Evolutionary conservation across 1,140 invertebrate species (phyloP).

Genomic region (Hirudo medicinalis): DNA sequence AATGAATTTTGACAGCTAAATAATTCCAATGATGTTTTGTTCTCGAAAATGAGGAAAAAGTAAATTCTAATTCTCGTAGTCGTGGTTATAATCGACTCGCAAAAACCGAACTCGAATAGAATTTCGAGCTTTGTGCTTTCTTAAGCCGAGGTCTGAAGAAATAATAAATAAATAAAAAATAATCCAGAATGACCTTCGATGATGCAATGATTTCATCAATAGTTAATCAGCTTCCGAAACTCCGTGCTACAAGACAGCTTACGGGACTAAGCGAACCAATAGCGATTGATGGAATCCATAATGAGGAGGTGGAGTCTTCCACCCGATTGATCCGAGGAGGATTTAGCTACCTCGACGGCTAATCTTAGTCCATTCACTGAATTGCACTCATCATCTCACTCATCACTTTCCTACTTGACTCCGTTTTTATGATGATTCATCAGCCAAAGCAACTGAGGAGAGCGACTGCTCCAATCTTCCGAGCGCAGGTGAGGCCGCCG

Average conservation of each 20-base stretch:
- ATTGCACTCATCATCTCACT: background rate
- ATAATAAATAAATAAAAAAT: too few species aligned
- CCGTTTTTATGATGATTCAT: background rate
- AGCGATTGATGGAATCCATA: too few species aligned
- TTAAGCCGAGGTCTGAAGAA: too few species aligned
- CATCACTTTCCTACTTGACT: background rate
- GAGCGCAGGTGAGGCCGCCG: background rate
- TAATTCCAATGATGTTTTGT: too few species aligned
- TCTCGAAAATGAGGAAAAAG: too few species aligned
- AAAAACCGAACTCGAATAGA: too few species aligned
- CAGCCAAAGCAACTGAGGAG: background rate
- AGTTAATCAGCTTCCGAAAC: background rate
- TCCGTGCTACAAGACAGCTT: background rate
- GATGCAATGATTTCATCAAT: background rate
- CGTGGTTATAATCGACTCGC: too few species aligned
- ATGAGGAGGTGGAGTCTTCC: background rate
- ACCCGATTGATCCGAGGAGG: background rate
- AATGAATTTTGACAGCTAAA: too few species aligned
- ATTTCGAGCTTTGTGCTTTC: too few species aligned
- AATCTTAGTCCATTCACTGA: conserved; percentile 1
- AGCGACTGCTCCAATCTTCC: background rate
- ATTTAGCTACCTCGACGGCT: background rate
- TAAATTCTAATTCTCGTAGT: too few species aligned
- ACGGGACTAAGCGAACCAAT: background rate
- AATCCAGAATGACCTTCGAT: background rate